phyloP scores from a whole-genome alignment of 2,888 invertebrate genomes.

The Eupithecia insigniata region DNA sequence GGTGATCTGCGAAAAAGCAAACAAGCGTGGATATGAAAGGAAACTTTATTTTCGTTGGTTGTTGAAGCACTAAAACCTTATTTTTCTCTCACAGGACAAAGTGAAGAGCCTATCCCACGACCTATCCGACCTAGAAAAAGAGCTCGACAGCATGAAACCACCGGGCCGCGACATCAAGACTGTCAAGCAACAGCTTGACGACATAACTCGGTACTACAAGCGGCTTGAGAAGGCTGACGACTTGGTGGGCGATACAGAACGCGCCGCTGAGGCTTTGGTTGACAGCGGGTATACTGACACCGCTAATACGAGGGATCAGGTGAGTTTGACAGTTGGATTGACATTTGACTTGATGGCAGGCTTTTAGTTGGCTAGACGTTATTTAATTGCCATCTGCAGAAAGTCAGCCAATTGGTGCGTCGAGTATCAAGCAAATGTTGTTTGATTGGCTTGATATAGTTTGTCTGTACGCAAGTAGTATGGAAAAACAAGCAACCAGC shows the following conservation, averaged over 20 bases:
- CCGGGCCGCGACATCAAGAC: constrained; percentile 94
- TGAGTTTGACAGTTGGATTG: constrained; percentile 46
- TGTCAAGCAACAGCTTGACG: constrained; percentile 92
- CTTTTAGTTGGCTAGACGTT: too few species aligned
- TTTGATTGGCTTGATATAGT: too few species aligned
- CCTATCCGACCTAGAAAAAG: constrained; percentile 91
- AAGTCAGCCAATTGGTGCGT: too few species aligned
- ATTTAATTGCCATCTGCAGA: too few species aligned
- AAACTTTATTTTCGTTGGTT: too few species aligned
- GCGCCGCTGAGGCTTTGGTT: constrained; percentile 90
- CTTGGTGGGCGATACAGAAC: constrained; percentile 87
- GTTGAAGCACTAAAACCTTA: neutral
- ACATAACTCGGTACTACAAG: constrained; percentile 87
- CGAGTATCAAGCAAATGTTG: too few species aligned
- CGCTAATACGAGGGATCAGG: constrained; percentile 91
- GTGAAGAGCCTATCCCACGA: constrained; percentile 91
- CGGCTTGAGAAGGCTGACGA: constrained; percentile 88
- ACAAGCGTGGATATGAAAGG: too few species aligned
- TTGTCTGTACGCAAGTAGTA: too few species aligned
- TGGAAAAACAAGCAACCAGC: too few species aligned
- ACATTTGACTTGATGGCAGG: neutral
- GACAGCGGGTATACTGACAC: constrained; percentile 94
- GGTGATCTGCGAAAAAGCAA: too few species aligned
- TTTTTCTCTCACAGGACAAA: constrained; percentile 84
- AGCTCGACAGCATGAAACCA: constrained; percentile 93